phyloP scores from a whole-genome alignment of 2,113 vertebrate species.

The human (Homo sapiens) region DNA sequence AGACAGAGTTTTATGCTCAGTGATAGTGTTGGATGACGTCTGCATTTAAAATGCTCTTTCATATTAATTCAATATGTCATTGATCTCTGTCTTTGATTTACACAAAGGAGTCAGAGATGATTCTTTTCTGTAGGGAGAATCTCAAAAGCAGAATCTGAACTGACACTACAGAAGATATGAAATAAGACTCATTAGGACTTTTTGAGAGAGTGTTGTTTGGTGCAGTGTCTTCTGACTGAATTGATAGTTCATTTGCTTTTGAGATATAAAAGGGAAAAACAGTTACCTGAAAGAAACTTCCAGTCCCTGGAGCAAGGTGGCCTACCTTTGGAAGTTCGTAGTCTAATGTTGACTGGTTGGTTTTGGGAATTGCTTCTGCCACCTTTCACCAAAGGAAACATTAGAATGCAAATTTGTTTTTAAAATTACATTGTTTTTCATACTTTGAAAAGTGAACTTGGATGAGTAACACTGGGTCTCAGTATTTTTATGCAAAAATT shows the following conservation, averaged over 20 bases:
- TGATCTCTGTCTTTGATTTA: conserved; percentile 51
- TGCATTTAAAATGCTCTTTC: conserved; percentile 29
- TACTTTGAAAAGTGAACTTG: conserved; percentile 29
- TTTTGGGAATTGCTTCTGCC: not conserved
- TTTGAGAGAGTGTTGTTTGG: conserved; percentile 4
- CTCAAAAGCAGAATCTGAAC: conserved; percentile 44
- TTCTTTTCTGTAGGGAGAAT: not conserved
- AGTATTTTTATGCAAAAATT: not conserved
- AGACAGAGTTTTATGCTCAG: conserved; percentile 44
- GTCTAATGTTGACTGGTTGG: not conserved
- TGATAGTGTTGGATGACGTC: not conserved
- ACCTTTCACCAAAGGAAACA: conserved; percentile 41
- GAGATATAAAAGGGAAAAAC: conserved; percentile 22
- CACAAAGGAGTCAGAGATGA: conserved; percentile 21
- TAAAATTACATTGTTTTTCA: not conserved
- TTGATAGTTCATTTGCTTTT: conserved; percentile 49
- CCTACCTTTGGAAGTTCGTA: conserved; percentile 4
- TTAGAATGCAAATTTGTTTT: not conserved
- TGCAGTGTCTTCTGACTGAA: conserved; percentile 36
- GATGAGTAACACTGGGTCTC: not conserved
- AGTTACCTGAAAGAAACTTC: conserved; percentile 38
- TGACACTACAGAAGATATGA: conserved; percentile 29
- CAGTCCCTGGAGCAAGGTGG: not conserved
- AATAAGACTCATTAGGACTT: conserved; percentile 20
- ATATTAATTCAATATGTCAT: conserved; percentile 31